phyloP scores from a whole-genome alignment of 2,113 vertebrate species.

The Sphyrna mokarran region DNA sequence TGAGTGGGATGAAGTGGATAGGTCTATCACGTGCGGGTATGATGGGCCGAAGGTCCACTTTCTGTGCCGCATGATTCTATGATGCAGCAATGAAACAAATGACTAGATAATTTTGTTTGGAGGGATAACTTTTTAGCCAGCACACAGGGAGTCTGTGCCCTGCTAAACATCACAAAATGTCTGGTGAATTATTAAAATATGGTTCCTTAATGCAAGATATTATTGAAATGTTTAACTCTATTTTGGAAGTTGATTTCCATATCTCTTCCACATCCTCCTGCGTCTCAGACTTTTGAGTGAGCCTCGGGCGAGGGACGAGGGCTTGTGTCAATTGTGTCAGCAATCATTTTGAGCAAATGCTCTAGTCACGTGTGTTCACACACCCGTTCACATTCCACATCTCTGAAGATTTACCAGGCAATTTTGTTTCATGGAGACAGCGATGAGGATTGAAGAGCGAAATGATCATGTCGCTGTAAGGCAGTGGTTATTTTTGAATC shows the following conservation, averaged over 20 bases:
- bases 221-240: not conserved
- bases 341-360: not conserved
- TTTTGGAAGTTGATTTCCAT: not conserved
- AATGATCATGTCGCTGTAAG: not conserved
- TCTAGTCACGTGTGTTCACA: not conserved
- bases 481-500: conserved; percentile 6
- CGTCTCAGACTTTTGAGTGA: not conserved
- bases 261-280: not conserved
- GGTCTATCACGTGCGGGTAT: not conserved
- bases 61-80: not conserved
- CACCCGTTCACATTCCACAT: not conserved
- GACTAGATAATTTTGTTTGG: not conserved
- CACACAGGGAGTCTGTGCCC: not conserved
- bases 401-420: not conserved
- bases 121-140: not conserved
- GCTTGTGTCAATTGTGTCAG: not conserved
- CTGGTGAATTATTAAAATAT: not conserved
- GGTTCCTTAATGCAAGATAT: not conserved
- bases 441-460: not conserved
- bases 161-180: not conserved
- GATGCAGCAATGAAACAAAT: not conserved
- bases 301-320: not conserved
- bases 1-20: not conserved
- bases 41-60: not conserved
- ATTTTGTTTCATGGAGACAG: not conserved